These are phyloP conservation scores for Climacteris rufus DNA, from an alignment of 2,113 vertebrate genomes.

Conservation along the genomic window DNA sequence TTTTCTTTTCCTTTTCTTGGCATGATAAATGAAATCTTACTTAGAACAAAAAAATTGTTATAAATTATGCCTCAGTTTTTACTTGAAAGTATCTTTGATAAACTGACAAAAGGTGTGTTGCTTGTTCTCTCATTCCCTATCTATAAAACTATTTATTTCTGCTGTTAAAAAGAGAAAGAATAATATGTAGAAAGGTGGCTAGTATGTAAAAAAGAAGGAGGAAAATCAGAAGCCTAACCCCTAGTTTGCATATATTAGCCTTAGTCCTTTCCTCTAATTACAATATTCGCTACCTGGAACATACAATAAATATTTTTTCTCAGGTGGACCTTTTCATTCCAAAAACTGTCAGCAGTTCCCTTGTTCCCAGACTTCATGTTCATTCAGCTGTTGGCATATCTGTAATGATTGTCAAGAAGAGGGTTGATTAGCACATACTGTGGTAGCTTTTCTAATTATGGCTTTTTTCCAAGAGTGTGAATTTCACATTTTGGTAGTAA, in stretches of 20 bases:
- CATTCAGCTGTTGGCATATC: neutral
- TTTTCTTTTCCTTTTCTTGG: neutral
- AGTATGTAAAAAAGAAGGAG: neutral
- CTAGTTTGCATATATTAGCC: neutral
- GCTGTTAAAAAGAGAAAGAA: neutral
- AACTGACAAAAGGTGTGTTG: neutral
- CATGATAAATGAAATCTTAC: neutral
- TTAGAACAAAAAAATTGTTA: neutral
- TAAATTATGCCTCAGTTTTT: neutral
- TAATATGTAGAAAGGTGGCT: neutral
- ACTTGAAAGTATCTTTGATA: neutral
- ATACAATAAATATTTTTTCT: neutral
- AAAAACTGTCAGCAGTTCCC: neutral
- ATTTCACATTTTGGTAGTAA: neutral
- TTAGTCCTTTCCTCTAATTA: neutral
- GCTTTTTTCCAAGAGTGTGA: neutral
- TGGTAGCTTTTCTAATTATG: constrained; percentile 2
- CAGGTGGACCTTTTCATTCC: neutral
- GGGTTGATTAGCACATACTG: neutral
- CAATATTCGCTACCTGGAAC: neutral
- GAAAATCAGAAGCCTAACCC: neutral
- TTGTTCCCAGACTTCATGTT: neutral
- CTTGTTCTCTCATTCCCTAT: neutral
- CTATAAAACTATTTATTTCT: neutral
- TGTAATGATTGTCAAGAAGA: neutral